Base-by-base conservation (phyloP, 2,797 vertebrate genomes). In the Hydrophis major region DNA sequence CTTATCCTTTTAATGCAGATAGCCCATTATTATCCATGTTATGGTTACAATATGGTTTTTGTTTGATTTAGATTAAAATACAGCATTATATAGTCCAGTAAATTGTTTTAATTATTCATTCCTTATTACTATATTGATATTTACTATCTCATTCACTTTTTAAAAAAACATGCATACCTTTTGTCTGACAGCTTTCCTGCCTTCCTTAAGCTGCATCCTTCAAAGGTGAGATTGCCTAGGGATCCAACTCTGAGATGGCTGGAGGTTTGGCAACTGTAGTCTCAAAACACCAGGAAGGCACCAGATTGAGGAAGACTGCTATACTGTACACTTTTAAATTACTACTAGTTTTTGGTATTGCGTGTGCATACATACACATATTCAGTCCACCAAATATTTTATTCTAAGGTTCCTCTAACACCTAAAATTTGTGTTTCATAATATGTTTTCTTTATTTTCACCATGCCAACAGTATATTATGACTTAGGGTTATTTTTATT, bases 21-120 rank as follows among this genome's bases (percentile, higher is more conserved):
- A 22, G 50, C 10, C 50, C 28, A 59, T 59, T 88, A 25, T 6
- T 32, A 89, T 28, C 61, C 61, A 74, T n/a, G 32, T 18, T 69
- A 69, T 37, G n/a, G 86, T 91, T 20, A 28, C 50, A 78, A 86
- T 22, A 3, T 63, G 32, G 28, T 55, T 89, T 89, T 57, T 86
- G 14, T 56, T 89, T 55, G 6, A 27, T 37, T 57, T 27, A 74
- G 55, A 74, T 74, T 78, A 25, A 20, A 86, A 37, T 89, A 86
- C 69, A 57, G 32, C 28, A 27, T 87, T 56, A 89, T 55, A 86
- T 13, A 55, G 16, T 63, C 22, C 27, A 59, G n/a, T 42, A 88
- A 50, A 74, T 87, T 74, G 60, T 37, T 59, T 22, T 74, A 50
- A 93, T 93, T 63, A 93, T 28, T 87, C 53, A 88, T 56, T 63